A percentile compares a stretch with the other conserved stretches of the same genome.
Conservation (phyloP, 1,140 invertebrate genomes). For the Venustaconcha ellipsiformis region DNA sequence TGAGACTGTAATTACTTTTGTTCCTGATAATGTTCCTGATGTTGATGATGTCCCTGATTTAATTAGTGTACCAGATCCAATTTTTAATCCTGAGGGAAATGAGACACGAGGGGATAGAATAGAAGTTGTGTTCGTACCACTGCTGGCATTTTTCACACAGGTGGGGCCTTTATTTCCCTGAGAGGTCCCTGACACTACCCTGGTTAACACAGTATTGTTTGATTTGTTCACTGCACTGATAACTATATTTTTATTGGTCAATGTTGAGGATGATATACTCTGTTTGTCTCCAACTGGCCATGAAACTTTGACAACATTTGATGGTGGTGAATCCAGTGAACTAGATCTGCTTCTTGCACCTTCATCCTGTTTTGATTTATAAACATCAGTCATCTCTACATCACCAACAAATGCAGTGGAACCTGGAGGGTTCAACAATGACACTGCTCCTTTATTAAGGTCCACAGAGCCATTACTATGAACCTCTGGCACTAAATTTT, state of each 20-base stretch:
- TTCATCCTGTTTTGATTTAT: too few relatives aligned
- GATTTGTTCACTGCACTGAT: constrained; percentile 60
- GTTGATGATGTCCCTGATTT: constrained; percentile 26
- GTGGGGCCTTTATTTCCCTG: constrained; percentile 37
- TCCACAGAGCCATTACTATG: constrained; percentile 40
- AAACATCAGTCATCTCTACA: constrained; percentile 40
- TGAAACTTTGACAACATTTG: constrained; percentile 31
- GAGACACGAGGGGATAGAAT: constrained; percentile 54
- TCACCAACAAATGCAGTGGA: constrained; percentile 40
- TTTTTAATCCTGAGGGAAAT: constrained; percentile 45
- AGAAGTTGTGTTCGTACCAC: constrained; percentile 46
- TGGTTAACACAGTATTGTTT: constrained; percentile 58
- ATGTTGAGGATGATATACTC: constrained; percentile 3
- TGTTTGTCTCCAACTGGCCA: constrained; percentile 25
- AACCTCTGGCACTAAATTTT: not conserved
- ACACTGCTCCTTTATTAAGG: constrained; percentile 38
- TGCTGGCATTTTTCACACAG: constrained; percentile 34
- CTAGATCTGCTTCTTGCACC: too few relatives aligned
- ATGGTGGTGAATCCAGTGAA: not conserved
- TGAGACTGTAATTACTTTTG: constrained; percentile 63
- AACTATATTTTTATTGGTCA: constrained; percentile 51
- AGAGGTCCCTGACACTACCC: constrained; percentile 48
- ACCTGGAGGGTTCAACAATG: constrained; percentile 45
- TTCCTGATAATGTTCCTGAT: constrained; percentile 23
- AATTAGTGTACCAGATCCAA: constrained; percentile 24